Base-by-base conservation (phyloP, 2,888 invertebrate species). In the Brachylomia viminalis region DNA sequence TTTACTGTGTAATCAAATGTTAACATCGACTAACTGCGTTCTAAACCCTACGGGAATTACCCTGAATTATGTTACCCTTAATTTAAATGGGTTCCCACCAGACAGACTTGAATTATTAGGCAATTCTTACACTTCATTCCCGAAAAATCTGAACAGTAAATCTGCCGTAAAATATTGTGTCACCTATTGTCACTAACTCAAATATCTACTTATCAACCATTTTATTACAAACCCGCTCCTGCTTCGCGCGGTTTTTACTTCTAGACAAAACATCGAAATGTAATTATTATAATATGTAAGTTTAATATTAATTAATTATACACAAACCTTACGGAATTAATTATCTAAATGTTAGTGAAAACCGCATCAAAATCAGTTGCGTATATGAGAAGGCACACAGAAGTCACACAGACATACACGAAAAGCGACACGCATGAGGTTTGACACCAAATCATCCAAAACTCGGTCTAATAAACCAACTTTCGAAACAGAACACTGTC, bases 1-100 rank as follows among this genome's bases (percentile, higher is more conserved):
- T 73, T 77, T 65, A 59, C 42, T 69, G 11, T 42, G 15, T 49
- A 66, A 79, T 80, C 65, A 58, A 69, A 77, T 42, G 65, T 65
- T 69, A 59, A 77, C 78, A 49, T 56, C 42, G 45, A 42, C n/a
- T 65, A 79, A 83, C 58, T 38, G 52, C 11, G 38, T 54, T 49
- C 64, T 23, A 10, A 38, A 67, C 61, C 79, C 79, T 77, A 59
- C 1, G 64, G 59, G 78, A 59, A 49, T 65, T 42, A 77, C 58
- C 52, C 64, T 77, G 38, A 59, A 49, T 65, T 69, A 77, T 82
- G 47, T 33, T 82, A 45, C 58, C 69, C 78, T 23, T 77, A 69
- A 77, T 77, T 83, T 65, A 78, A 69, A 77, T 52, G 42, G 49
- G n/a, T n/a, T 59, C 49, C 58, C 54, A 49, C n/a, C 54, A 49